Evolutionary conservation across 2,888 invertebrate species (phyloP), one percentile per base, ranked within the genome.

Genomic region (Cerastis leucographa): DNA sequence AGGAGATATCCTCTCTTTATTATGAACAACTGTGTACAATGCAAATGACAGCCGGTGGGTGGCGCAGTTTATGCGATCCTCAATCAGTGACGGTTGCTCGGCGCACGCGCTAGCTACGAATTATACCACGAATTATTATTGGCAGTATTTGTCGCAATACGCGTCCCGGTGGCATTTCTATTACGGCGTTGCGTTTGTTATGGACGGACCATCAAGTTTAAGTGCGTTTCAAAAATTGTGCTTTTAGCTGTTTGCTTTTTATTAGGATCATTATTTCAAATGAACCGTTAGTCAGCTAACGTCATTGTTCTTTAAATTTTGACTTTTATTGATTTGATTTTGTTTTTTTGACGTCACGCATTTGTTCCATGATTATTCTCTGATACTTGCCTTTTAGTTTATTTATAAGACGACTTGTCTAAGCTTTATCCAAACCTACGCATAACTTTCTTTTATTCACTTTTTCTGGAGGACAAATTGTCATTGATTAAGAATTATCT

Each of bases 1-100:
- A 81, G 74, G 83, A 87, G 87, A 87, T 89, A 88, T 89, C 87
- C 88, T 87, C 86, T 84, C 81, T 87, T 87, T 88, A 88, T 87
- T 88, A 88, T 85, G 87, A 89, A 84, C 87, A 86, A 86, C 85
- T 87, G 87, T 85, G 88, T 91, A 91, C 91, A 92, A 92, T 93
- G 93, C 91, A 90, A 92, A 91, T 90, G 93, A 93, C 92, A 90
- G 91, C 88, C 85, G 84, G 94, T 95, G 95, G 95, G 96, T 95
- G 95, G 96, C 90, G 85, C 90, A 89, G 88, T 95, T 94, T 94
- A 94, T 93, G 90, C 88, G 90, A 88, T 90, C 89, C 90, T 95
- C 94, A 95, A 96, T 96, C 95, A 95, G 94, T 85, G 92, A 91
- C 89, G 94, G 93, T 89, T 90, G 94, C 93, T 93, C 90, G 87